Base-by-base conservation (phyloP, 2,113 vertebrate species). In the Triplophysa siluroides region DNA sequence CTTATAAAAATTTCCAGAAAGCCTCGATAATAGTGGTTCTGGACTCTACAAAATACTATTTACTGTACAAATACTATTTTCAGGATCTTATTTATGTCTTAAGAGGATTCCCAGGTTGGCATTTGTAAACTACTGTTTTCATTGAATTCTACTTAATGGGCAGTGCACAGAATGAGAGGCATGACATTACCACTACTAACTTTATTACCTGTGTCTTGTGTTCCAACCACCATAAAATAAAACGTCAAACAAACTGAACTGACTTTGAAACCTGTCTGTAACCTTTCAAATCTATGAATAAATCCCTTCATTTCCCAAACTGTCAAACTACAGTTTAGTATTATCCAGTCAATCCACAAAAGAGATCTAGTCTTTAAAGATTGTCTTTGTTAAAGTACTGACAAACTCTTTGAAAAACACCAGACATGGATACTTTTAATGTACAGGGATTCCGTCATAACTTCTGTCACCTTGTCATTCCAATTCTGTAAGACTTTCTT, bases 191-290 rank as follows among this genome's bases (percentile, higher is more conserved):
- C 94, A 88, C 95, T 95, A 97, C 96, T 98, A 96, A 98, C 95
- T 94, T 93, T 92, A 91, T 92, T 93, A 93, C 92, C 88, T 93
- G 92, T 95, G 94, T 97, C 93, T 94, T 92, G 95, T 94, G 93
- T 96, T 93, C 93, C 93, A 87, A 92, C 95, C 94, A 94, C 95
- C 94, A 88, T 94, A 91, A 96, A 98, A 97, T 98, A 98, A 98
- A 99, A 92, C 92, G 92, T 94, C 93, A 92, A 91, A 94, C 89
- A 91, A 91, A 90, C 80, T 78, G 83, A 92, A 82, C 71, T 81
- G 41, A 12, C 81, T 80, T 79, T 80, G 77, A 81, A 73, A 3
- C 80, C 56, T 50, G 66, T 84, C 78, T 88, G 54, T 85, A 72
- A 81, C 14, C 71, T 75, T 64, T 47, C 14, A 71, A 16, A 19